phyloP scores from a whole-genome alignment of 2,797 vertebrate genomes.

The Pseudochaenichthys georgianus region DNA sequence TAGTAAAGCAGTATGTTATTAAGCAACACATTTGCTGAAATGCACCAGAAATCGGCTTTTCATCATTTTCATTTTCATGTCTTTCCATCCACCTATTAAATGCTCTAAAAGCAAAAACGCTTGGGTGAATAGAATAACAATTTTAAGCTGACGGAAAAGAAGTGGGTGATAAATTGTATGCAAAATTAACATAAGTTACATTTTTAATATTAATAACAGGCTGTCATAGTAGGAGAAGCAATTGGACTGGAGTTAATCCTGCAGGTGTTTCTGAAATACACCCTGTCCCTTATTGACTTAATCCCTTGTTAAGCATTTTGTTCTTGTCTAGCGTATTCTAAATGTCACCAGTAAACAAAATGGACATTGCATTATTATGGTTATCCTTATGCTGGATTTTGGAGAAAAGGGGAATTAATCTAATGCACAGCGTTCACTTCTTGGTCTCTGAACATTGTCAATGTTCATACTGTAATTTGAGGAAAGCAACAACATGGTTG shows the following conservation, averaged over 20 bases:
- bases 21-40: background rate
- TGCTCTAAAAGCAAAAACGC: too few relatives aligned
- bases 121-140: background rate
- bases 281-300: background rate
- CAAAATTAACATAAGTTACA: background rate
- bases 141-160: too few relatives aligned
- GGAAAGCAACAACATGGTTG: too few relatives aligned
- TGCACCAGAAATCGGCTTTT: background rate
- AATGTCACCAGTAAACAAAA: background rate
- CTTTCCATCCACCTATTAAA: background rate
- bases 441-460: too few relatives aligned
- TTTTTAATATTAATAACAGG: background rate
- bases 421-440: too few relatives aligned
- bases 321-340: background rate
- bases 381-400: background rate
- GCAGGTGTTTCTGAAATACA: conserved; percentile 5
- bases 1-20: background rate
- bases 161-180: too few relatives aligned
- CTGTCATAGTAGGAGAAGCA: background rate
- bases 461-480: too few relatives aligned
- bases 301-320: background rate
- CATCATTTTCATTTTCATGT: background rate
- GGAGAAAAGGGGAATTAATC: background rate
- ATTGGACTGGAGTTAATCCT: background rate
- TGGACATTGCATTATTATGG: background rate